Conservation (phyloP, 1,140 invertebrate species). For the Thaumatotibia leucotreta region DNA sequence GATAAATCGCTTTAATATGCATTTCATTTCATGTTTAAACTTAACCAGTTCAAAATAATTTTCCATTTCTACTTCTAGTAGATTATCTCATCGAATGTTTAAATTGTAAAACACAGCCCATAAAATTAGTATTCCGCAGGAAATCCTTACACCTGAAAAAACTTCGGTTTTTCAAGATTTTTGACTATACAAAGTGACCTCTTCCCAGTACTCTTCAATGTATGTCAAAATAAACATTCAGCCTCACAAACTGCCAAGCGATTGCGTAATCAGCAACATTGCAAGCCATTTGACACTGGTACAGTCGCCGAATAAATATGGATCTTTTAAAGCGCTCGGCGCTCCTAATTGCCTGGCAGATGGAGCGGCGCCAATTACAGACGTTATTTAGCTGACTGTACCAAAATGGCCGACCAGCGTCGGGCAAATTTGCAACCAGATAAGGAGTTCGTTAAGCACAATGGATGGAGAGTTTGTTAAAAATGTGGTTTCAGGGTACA, state of each 20-base stretch:
- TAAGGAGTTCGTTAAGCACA: slow-evolving; percentile 8
- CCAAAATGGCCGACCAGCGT: slow-evolving; percentile 39
- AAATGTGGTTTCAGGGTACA: not conserved
- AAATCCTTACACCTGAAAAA: too few species aligned
- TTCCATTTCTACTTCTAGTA: too few species aligned
- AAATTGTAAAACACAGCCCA: too few species aligned
- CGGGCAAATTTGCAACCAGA: slow-evolving; percentile 16
- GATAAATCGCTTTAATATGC: too few species aligned
- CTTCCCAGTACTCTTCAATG: not conserved
- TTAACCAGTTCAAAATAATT: too few species aligned
- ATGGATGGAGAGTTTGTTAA: not conserved
- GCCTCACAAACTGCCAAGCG: not conserved
- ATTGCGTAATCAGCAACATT: slow-evolving; percentile 20
- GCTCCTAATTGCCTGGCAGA: slow-evolving; percentile 65
- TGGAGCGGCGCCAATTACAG: slow-evolving; percentile 64
- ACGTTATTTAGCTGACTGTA: slow-evolving; percentile 44
- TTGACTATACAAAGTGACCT: too few species aligned
- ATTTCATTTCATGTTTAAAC: too few species aligned
- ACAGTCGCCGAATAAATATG: slow-evolving; percentile 59
- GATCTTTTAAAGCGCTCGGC: slow-evolving; percentile 58
- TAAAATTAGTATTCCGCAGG: too few species aligned
- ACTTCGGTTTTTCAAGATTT: too few species aligned
- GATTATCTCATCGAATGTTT: too few species aligned
- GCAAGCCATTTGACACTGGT: slow-evolving; percentile 30
- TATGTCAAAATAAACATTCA: not conserved